Evolutionary conservation across 2,797 vertebrate species (phyloP).

Genomic region (Pachyuromys duprasi): DNA sequence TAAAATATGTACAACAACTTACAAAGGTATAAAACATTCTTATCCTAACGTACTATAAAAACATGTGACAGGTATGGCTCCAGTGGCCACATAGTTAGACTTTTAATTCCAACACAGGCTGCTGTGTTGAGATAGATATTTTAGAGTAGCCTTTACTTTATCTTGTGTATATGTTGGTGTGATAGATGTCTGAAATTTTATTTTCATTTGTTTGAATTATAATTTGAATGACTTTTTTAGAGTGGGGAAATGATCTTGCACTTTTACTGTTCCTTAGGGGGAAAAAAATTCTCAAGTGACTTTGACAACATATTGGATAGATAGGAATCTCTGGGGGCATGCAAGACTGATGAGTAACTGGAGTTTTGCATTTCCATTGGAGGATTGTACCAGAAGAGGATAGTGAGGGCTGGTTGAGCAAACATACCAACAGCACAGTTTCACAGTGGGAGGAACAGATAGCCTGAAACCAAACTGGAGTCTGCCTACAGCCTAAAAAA

Average conservation of each 20-base stretch:
- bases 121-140: not conserved
- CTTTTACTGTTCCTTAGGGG: not conserved
- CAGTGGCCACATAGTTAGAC: not conserved
- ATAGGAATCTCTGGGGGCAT: not conserved
- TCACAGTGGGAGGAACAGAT: not conserved
- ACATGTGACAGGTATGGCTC: not conserved
- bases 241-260: not conserved
- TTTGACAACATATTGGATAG: not conserved
- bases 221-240: not conserved
- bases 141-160: not conserved
- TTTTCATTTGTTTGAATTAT: conserved; percentile 18
- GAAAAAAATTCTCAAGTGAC: not conserved
- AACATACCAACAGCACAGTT: not conserved
- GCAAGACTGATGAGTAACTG: not conserved
- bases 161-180: not conserved
- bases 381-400: not conserved
- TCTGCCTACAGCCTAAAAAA: not conserved
- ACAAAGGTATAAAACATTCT: not conserved
- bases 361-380: not conserved
- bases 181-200: not conserved
- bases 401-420: not conserved
- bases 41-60: not conserved
- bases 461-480: not conserved
- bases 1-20: not conserved
- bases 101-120: not conserved